Base-by-base conservation (phyloP, 2,113 vertebrate species). In the Zingel zingel region DNA sequence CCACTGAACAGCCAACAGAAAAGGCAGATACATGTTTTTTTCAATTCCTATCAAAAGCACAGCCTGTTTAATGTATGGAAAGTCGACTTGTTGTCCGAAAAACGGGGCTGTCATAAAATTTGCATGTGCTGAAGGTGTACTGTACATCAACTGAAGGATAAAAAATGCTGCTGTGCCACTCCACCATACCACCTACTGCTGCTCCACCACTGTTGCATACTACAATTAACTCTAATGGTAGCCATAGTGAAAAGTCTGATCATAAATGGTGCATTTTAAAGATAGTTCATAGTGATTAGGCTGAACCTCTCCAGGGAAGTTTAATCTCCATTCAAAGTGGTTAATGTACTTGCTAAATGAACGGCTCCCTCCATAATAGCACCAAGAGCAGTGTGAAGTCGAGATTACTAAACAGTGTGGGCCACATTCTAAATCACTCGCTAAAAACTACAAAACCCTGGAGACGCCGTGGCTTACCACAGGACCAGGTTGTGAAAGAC, bases 301-400 rank as follows among this genome's bases (percentile, higher is more conserved):
- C 88, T 69, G 64, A 82, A 77, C 80, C 92, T 93, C 91, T 92
- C 89, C 75, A 48, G 91, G 92, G 93, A 93, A 88, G 87, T 92
- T 92, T 92, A 93, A 92, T 93, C 92, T 94, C 86, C 84, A 74
- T 89, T 93, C 91, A 93, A 89, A 93, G 88, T 92, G 87, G 89
- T 92, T 92, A 91, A 93, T 91, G 93, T 87, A 93, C 86, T 93
- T 87, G 92, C 92, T 91, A 94, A 94, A 92, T 93, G 90, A 94
- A 91, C 87, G 88, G 85, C 90, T 92, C 73, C 85, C 84, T 90
- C 85, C 85, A 77, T 93, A 92, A 93, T 91, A 84, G 91, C 90
- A 89, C 81, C 82, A 79, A 81, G 87, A 93, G 91, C 91, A 87
- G 88, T 78, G 87, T 89, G 87, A 83, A 92, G 90, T 84, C 66